A percentile compares a stretch with the other conserved stretches of the same genome.
Evolutionary conservation across 1,140 invertebrate species (phyloP).

Genomic region (Zaprionus tsacasi): DNA sequence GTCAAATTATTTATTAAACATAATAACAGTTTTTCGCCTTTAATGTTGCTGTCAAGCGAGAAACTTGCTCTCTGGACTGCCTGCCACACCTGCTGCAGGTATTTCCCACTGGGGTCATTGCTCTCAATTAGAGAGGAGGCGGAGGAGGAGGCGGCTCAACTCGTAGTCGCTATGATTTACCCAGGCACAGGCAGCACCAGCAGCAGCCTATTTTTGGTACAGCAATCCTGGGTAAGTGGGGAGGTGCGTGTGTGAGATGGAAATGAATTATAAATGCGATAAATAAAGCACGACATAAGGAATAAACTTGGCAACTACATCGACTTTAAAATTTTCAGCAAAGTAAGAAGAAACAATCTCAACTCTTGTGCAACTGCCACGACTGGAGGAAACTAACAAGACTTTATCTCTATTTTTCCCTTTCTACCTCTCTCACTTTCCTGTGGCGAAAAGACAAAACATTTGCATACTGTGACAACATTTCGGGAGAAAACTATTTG

Average conservation of each 20-base stretch:
- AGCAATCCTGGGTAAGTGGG: neutral
- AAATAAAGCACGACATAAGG: neutral
- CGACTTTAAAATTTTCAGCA: neutral
- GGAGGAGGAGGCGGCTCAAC: neutral
- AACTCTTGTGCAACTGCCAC: neutral
- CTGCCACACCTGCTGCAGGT: neutral
- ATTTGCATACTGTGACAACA: conserved; percentile 5
- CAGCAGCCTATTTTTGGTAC: neutral
- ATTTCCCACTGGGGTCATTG: conserved; percentile 7
- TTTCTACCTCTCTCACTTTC: neutral
- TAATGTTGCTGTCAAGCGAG: neutral
- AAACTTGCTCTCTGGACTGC: conserved; percentile 1
- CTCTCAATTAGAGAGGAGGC: neutral
- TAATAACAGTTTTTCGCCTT: conserved; percentile 5
- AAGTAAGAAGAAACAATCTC: neutral
- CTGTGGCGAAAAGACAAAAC: neutral
- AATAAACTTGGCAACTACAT: neutral
- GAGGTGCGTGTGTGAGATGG: neutral
- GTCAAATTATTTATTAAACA: conserved; percentile 8
- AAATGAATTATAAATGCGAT: neutral
- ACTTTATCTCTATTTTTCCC: neutral
- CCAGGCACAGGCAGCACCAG: too few species aligned
- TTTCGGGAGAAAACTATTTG: conserved; percentile 2
- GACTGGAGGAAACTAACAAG: neutral
- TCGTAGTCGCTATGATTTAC: neutral